Conservation (phyloP, 2,797 vertebrate species). For the Acanthis flammea region DNA sequence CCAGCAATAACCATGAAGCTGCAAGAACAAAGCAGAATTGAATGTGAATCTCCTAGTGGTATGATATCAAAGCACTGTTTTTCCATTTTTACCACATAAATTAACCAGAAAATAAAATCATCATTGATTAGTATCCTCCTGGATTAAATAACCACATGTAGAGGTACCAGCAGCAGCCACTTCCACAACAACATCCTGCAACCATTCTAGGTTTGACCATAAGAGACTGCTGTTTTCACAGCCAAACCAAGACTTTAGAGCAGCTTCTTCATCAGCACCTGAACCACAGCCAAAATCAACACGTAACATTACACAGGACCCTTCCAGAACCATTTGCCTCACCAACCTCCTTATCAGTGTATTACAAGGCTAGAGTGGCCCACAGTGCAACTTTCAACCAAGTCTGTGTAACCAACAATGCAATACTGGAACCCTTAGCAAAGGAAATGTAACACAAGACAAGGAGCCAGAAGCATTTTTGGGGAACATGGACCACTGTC, state of each 20-base stretch:
- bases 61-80: not conserved
- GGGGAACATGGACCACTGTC: not conserved
- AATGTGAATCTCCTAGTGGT: accelerated
- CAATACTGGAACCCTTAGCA: not conserved
- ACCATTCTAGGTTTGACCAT: not conserved
- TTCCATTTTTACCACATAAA: not conserved
- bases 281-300: not conserved
- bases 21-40: not conserved
- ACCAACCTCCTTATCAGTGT: not conserved
- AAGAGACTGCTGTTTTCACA: not conserved
- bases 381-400: not conserved
- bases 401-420: not conserved
- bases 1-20: not conserved
- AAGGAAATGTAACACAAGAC: accelerated
- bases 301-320: not conserved
- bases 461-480: not conserved
- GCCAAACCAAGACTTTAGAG: not conserved
- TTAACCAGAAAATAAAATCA: not conserved
- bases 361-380: not conserved
- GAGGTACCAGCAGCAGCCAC: not conserved
- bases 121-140: not conserved
- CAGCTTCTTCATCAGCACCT: not conserved
- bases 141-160: not conserved
- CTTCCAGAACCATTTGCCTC: not conserved
- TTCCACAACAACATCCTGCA: not conserved